A percentile compares a stretch with the other conserved stretches of the same genome.
phyloP scores from a whole-genome alignment of 2,797 vertebrate genomes.

The Bovichtus variegatus region DNA sequence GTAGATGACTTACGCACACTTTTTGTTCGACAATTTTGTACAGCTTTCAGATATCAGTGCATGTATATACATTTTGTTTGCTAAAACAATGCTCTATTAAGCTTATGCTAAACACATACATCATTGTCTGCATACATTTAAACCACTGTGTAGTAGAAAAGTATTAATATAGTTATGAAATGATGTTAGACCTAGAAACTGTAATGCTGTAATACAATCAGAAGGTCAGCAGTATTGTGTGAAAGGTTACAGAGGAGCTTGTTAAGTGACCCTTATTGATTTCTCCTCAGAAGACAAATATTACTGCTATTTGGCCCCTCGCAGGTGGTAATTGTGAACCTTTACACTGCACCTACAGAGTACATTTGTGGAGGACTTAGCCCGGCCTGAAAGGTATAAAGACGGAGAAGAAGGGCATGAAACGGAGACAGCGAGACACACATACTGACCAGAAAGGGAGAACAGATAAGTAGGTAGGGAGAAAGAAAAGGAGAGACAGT shows the following conservation, averaged over 20 bases:
- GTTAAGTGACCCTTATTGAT: constrained; percentile 39
- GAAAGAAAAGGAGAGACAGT: constrained; percentile 39
- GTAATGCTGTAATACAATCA: neutral
- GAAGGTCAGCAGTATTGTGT: constrained; percentile 12
- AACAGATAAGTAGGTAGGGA: constrained; percentile 44
- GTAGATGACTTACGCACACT: constrained; percentile 9
- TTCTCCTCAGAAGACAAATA: constrained; percentile 35
- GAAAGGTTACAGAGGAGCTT: constrained; percentile 24
- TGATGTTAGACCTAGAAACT: neutral
- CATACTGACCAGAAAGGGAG: constrained; percentile 23
- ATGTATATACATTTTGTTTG: neutral
- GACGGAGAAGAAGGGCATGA: constrained; percentile 10
- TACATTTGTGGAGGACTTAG: constrained; percentile 7
- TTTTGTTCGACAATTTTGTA: constrained; percentile 14
- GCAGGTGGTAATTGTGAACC: constrained; percentile 25
- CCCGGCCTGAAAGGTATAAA: constrained; percentile 25
- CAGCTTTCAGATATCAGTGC: neutral
- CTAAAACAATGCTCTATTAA: neutral
- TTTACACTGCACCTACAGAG: constrained; percentile 7
- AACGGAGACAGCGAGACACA: constrained; percentile 26
- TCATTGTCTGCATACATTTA: neutral
- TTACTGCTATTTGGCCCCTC: constrained; percentile 22
- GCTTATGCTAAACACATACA: neutral
- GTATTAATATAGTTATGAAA: neutral
- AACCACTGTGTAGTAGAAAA: too few relatives aligned